phyloP scores from a whole-genome alignment of 2,888 invertebrate species.

The Ochropacha duplaris region DNA sequence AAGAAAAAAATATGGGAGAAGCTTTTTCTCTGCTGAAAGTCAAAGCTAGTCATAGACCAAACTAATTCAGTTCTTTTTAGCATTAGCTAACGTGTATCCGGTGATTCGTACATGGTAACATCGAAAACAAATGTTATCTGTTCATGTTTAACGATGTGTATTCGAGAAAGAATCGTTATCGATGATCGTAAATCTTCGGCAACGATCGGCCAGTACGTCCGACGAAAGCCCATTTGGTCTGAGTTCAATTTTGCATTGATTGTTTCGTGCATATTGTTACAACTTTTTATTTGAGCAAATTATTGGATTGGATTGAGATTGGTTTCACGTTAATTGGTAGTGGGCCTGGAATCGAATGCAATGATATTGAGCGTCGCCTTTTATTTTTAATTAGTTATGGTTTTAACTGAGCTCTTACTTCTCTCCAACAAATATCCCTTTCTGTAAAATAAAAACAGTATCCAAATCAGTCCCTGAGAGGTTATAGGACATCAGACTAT shows the following conservation, averaged over 20 bases:
- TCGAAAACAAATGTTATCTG: slow-evolving; percentile 44
- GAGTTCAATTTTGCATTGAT: slow-evolving; percentile 41
- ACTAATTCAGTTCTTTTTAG: too few species aligned
- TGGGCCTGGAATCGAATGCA: slow-evolving; percentile 12
- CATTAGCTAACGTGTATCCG: slow-evolving; percentile 2
- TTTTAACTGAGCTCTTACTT: too few species aligned
- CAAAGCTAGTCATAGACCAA: too few species aligned
- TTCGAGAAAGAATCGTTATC: slow-evolving; percentile 53
- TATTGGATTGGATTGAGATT: slow-evolving; percentile 20
- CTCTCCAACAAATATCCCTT: too few species aligned
- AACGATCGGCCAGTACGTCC: slow-evolving; percentile 43
- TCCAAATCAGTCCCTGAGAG: too few species aligned
- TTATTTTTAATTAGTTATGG: too few species aligned
- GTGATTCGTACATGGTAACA: slow-evolving; percentile 5
- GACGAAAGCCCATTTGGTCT: slow-evolving; percentile 30
- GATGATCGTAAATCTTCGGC: slow-evolving; percentile 48
- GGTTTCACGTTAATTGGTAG: slow-evolving; percentile 18
- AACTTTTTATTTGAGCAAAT: slow-evolving; percentile 15
- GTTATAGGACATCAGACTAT: too few species aligned
- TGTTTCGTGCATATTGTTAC: slow-evolving; percentile 27
- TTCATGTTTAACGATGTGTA: slow-evolving; percentile 46
- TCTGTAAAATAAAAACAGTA: too few species aligned
- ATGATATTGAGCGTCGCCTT: background rate
- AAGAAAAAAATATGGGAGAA: too few species aligned
- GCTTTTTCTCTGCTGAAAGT: too few species aligned